phyloP scores from a whole-genome alignment of 2,797 vertebrate genomes.

The Tolypeutes matacus region DNA sequence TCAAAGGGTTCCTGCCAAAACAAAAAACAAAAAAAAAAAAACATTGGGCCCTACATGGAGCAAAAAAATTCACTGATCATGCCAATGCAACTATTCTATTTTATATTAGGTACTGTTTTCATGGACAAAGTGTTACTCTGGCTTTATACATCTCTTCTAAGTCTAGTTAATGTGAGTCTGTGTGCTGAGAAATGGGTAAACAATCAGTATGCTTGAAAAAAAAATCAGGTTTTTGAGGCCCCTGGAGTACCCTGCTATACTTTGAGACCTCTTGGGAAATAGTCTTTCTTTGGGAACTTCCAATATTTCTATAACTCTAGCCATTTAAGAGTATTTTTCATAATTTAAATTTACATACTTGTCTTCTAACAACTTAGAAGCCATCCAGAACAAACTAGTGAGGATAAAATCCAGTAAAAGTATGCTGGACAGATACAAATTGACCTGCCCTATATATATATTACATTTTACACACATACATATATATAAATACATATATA shows the following conservation, averaged over 20 bases:
- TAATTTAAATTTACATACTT: slow-evolving; percentile 41
- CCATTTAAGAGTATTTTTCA: background rate
- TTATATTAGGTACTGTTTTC: background rate
- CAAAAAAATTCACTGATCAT: background rate
- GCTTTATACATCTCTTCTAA: background rate
- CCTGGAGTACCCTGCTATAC: background rate
- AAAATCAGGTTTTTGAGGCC: background rate
- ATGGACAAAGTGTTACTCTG: background rate
- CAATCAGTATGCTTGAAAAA: background rate
- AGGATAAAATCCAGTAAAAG: slow-evolving; percentile 46
- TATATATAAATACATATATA: background rate
- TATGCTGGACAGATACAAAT: background rate
- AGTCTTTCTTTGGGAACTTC: background rate
- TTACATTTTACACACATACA: background rate
- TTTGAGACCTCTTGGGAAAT: background rate
- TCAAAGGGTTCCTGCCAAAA: background rate
- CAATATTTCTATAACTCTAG: background rate
- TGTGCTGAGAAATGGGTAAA: background rate
- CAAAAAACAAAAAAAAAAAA: background rate
- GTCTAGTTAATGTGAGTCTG: background rate
- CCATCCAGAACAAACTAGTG: slow-evolving; percentile 28
- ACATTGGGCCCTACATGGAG: background rate
- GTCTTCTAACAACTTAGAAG: slow-evolving; percentile 30
- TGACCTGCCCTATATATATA: background rate
- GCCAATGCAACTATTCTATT: background rate